Evolutionary conservation across 2,888 invertebrate genomes (phyloP).

Genomic region (Maniola hyperantus): DNA sequence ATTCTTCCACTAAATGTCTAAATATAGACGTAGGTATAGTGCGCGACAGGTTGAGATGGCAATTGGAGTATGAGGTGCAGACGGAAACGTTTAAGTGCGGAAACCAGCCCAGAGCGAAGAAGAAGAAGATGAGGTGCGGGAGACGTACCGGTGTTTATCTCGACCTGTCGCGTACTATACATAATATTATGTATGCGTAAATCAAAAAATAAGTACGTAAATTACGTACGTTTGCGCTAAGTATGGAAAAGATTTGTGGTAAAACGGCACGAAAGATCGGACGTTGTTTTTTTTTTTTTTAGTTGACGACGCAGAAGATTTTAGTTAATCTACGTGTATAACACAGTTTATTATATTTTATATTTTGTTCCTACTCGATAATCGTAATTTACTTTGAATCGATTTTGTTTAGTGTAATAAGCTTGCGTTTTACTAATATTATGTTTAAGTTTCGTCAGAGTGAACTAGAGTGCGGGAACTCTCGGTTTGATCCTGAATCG

Average conservation of each 20-base stretch:
- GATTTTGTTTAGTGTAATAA: not conserved
- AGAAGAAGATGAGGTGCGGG: too few relatives aligned
- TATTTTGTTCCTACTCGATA: constrained; percentile 25
- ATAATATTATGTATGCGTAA: not conserved
- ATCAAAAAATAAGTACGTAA: too few relatives aligned
- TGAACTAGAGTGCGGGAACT: too few relatives aligned
- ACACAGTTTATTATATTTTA: constrained; percentile 31
- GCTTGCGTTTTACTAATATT: not conserved
- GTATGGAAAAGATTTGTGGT: not conserved
- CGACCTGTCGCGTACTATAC: too few relatives aligned
- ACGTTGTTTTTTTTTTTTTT: not conserved
- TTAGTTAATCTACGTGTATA: constrained; percentile 31
- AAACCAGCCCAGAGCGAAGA: too few relatives aligned
- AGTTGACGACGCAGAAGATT: constrained; percentile 37
- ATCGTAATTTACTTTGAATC: constrained; percentile 14
- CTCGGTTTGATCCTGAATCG: too few relatives aligned
- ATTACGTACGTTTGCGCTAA: not conserved
- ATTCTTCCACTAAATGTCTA: not conserved
- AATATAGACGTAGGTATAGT: not conserved
- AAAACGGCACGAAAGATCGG: too few relatives aligned
- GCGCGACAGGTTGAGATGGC: too few relatives aligned
- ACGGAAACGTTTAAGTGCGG: too few relatives aligned
- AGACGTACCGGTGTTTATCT: too few relatives aligned
- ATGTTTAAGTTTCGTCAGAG: not conserved
- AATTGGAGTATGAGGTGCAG: too few relatives aligned